These are phyloP conservation scores for Emydura subglobosa DNA, from an alignment of 2,113 vertebrate genomes.

Conservation along the genomic window DNA sequence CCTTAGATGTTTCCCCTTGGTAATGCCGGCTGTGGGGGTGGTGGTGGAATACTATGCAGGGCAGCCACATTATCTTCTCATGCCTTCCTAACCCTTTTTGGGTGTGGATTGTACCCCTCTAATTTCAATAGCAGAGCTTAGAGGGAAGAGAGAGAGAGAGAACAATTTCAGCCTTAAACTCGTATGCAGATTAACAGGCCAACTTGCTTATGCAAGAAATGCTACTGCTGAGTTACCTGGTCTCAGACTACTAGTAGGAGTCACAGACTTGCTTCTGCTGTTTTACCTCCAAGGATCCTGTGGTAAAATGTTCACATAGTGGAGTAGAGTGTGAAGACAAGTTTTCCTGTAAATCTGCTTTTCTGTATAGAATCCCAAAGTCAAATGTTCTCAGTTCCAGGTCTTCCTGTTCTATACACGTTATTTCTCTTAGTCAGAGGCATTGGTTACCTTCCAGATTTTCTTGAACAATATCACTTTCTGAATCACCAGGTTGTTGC, in stretches of 20 bases:
- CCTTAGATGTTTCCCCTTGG: too few species aligned
- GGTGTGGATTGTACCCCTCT: neutral
- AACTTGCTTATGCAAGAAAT: neutral
- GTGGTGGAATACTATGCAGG: neutral
- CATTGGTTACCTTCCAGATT: neutral
- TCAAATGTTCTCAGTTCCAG: rapidly evolving
- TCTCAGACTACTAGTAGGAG: neutral
- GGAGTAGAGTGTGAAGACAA: neutral
- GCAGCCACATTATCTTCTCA: neutral
- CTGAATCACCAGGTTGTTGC: rapidly evolving
- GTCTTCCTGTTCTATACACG: rapidly evolving
- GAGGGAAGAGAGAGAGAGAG: neutral
- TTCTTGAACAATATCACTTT: neutral
- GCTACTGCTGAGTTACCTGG: neutral
- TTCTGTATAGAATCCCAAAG: rapidly evolving
- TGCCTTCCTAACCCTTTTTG: neutral
- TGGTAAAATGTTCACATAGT: neutral
- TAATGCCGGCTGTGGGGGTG: neutral
- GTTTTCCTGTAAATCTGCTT: neutral
- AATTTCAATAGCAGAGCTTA: neutral
- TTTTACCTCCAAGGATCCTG: too few species aligned
- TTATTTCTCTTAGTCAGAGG: rapidly evolving
- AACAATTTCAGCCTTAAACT: neutral
- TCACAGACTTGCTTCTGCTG: neutral
- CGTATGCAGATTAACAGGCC: neutral